phyloP scores from a whole-genome alignment of 2,797 vertebrate species.

The Sebastes flavidus region DNA sequence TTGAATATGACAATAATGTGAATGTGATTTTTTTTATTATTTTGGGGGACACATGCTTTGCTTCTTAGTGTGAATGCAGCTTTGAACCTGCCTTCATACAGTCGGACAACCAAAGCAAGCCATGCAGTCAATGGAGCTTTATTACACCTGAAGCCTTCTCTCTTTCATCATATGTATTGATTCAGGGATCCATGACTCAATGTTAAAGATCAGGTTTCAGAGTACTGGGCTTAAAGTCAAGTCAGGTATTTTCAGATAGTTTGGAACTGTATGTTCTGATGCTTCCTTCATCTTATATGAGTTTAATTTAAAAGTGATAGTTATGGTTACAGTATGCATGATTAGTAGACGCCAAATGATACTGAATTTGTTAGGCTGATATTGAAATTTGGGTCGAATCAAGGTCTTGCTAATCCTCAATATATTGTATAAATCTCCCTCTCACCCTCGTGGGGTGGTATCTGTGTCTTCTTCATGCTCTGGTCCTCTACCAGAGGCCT shows the following conservation, averaged over 20 bases:
- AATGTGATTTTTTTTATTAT: not conserved
- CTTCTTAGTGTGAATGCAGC: not conserved
- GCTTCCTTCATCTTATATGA: not conserved
- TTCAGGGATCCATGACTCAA: not conserved
- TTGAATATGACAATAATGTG: not conserved
- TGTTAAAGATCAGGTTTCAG: not conserved
- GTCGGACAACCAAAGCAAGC: not conserved
- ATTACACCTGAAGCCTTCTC: not conserved
- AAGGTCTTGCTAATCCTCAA: no score
- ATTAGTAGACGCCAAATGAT: not conserved
- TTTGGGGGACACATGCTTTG: not conserved
- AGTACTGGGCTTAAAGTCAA: not conserved
- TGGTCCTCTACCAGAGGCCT: no score
- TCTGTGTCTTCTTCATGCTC: no score
- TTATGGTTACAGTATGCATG: not conserved
- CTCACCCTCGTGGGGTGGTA: no score
- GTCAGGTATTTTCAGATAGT: not conserved
- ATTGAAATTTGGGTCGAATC: not conserved
- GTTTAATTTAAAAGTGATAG: not conserved
- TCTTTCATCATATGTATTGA: not conserved
- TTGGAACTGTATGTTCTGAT: not conserved
- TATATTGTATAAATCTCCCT: no score
- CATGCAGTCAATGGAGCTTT: not conserved
- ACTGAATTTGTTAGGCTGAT: not conserved
- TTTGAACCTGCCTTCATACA: not conserved